phyloP scores from a whole-genome alignment of 2,888 invertebrate genomes.

The Atherix ibis region DNA sequence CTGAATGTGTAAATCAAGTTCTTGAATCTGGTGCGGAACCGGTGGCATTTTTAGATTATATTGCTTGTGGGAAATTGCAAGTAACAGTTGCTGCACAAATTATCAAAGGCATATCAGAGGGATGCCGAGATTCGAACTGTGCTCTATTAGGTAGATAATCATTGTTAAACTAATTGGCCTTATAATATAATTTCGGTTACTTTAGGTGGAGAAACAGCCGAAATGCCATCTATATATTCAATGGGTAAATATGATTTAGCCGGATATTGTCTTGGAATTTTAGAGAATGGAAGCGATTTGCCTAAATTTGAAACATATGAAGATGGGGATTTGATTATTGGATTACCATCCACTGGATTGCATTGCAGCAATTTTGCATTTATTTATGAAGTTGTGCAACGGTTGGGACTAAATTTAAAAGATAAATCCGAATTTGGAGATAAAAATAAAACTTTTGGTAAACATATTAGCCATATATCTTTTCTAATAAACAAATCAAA shows the following conservation, averaged over 20 bases:
- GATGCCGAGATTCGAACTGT: constrained; percentile 73
- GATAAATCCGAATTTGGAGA: constrained; percentile 42
- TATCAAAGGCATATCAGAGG: constrained; percentile 73
- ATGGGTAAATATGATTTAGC: constrained; percentile 85
- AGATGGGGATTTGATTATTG: constrained; percentile 68
- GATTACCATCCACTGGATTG: constrained; percentile 74
- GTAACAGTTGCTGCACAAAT: constrained; percentile 61
- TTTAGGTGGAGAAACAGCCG: constrained; percentile 79
- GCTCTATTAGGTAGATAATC: constrained; percentile 57
- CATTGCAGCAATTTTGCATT: constrained; percentile 93
- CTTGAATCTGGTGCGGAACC: constrained; percentile 92
- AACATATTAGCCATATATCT: constrained; percentile 9
- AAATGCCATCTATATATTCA: constrained; percentile 90
- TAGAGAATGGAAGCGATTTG: constrained; percentile 54
- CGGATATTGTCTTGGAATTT: constrained; percentile 89
- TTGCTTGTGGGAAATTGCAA: constrained; percentile 77
- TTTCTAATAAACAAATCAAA: too few species aligned
- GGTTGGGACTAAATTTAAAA: constrained; percentile 43
- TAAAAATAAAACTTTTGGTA: constrained; percentile 42
- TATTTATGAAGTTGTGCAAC: constrained; percentile 61
- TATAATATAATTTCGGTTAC: background rate
- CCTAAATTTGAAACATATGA: constrained; percentile 51
- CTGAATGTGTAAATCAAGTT: constrained; percentile 96
- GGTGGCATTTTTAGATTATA: constrained; percentile 92
- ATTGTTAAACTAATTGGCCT: background rate